A percentile compares a stretch with the other conserved stretches of the same genome.
phyloP scores from a whole-genome alignment of 2,888 invertebrate species.

The Laspeyria flexula region DNA sequence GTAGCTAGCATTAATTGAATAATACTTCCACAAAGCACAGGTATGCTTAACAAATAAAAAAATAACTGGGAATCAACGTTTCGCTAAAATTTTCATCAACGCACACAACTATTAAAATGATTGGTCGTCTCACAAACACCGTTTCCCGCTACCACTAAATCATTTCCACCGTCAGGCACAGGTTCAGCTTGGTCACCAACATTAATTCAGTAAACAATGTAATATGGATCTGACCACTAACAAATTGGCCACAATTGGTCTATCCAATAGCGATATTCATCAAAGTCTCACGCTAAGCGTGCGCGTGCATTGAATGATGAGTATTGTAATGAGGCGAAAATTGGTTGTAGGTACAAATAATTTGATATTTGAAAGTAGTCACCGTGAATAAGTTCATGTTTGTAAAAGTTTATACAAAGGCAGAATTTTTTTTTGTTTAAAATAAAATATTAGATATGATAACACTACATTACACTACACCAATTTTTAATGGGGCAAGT shows the following conservation, averaged over 20 bases:
- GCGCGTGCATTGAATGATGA: slow-evolving; percentile 26
- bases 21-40: no score
- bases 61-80: slow-evolving; percentile 15
- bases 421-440: no score
- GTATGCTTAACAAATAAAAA: no score
- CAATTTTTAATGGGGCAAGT: no score
- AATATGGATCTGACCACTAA: slow-evolving; percentile 57
- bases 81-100: slow-evolving; percentile 37
- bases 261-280: slow-evolving; percentile 51
- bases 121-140: slow-evolving; percentile 36
- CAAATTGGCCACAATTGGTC: slow-evolving; percentile 62
- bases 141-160: slow-evolving; percentile 42
- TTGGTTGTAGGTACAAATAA: slow-evolving; percentile 15
- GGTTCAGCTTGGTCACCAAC: slow-evolving; percentile 43
- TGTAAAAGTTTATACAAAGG: no score
- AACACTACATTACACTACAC: no score
- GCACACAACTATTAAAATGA: slow-evolving; percentile 38
- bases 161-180: slow-evolving; percentile 44
- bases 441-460: no score
- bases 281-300: slow-evolving; percentile 47
- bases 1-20: no score
- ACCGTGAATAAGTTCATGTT: no score
- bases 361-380: not conserved
- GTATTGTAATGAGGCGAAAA: slow-evolving; percentile 25
- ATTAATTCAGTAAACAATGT: slow-evolving; percentile 61